A percentile compares a stretch with the other conserved stretches of the same genome.
phyloP scores from a whole-genome alignment of 1,140 invertebrate species.

The Aphelinus certus region DNA sequence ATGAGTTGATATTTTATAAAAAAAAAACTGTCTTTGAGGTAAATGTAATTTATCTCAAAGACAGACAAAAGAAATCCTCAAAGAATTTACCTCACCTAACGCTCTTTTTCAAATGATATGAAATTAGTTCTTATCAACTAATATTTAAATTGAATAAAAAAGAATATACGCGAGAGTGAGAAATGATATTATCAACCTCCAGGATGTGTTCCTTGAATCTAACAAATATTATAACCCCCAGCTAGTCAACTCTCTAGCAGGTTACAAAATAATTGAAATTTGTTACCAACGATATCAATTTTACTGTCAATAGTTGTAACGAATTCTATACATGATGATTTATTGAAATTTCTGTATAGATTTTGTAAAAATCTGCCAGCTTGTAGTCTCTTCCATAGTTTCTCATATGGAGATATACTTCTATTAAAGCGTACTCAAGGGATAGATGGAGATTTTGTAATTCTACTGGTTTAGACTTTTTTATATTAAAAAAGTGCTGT shows the following conservation, averaged over 20 bases:
- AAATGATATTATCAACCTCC: conserved; percentile 1
- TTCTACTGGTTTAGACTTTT: no score
- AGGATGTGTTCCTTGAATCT: neutral
- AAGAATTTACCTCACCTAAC: no score
- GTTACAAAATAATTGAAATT: conserved; percentile 35
- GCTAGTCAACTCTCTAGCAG: conserved; percentile 9
- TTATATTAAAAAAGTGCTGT: no score
- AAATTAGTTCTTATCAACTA: neutral
- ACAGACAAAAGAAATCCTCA: no score
- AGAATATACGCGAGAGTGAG: neutral
- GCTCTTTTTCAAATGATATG: neutral
- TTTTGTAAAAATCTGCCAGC: conserved; percentile 14
- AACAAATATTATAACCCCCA: conserved; percentile 11
- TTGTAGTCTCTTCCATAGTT: neutral
- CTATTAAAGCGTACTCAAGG: conserved; percentile 26
- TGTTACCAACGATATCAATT: conserved; percentile 38
- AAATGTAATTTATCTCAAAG: no score
- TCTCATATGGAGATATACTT: conserved; percentile 8
- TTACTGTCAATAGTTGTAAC: conserved; percentile 10
- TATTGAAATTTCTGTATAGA: conserved; percentile 19
- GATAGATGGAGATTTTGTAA: conserved; percentile 30
- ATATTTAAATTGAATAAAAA: neutral
- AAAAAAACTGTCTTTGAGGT: neutral
- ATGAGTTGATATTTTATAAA: neutral
- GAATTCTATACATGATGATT: neutral